These are phyloP conservation scores for Chitala chitala DNA, from an alignment of 2,113 vertebrate genomes.

Conservation along the genomic window DNA sequence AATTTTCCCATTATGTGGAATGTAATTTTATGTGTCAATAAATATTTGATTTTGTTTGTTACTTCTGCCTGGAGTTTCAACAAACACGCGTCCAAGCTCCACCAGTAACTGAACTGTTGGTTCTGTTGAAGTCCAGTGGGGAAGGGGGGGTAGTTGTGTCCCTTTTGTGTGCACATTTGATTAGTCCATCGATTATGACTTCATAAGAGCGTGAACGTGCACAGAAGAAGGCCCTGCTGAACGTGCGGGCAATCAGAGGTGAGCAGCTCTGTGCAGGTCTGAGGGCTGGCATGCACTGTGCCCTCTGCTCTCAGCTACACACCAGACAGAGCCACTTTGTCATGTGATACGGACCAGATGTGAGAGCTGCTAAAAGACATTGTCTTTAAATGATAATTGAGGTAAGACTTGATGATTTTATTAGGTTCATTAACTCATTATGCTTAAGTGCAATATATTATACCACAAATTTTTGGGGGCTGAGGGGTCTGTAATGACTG, in stretches of 20 bases:
- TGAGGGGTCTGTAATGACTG: too few relatives aligned
- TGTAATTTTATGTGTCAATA: neutral
- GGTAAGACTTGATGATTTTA: slow-evolving; percentile 33
- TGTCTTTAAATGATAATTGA: slow-evolving; percentile 42
- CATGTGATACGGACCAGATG: slow-evolving; percentile 40
- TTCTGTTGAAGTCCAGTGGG: too few relatives aligned
- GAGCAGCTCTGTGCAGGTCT: neutral
- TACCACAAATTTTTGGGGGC: too few relatives aligned
- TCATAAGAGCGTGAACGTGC: neutral
- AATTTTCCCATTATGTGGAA: neutral
- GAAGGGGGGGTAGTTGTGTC: neutral
- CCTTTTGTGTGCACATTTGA: neutral
- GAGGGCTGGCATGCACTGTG: neutral
- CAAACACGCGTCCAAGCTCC: too few relatives aligned
- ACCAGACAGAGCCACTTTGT: neutral
- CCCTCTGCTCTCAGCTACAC: neutral
- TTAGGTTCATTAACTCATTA: neutral
- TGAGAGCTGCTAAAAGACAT: slow-evolving; percentile 28
- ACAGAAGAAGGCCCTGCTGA: neutral
- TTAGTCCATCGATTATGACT: neutral
- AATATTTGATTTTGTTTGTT: too few relatives aligned
- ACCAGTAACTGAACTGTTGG: too few relatives aligned
- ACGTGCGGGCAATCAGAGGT: neutral
- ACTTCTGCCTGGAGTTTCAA: too few relatives aligned
- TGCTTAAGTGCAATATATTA: too few relatives aligned